phyloP scores from a whole-genome alignment of 2,888 invertebrate species.

The Macaria notata region DNA sequence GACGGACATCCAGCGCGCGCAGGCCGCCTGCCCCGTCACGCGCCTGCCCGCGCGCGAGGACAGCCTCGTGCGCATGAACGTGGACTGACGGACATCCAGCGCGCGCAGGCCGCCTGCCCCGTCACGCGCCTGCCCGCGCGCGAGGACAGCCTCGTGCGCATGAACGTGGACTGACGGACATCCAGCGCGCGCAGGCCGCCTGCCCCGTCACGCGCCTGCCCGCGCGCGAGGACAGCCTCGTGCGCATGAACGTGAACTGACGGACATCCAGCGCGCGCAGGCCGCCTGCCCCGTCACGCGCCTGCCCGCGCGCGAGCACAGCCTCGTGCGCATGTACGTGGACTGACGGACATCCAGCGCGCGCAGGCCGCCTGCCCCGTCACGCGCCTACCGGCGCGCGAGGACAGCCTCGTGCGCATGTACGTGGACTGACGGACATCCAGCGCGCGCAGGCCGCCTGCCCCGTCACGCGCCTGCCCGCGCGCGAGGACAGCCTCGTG shows the following conservation, averaged over 20 bases:
- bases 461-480: no score
- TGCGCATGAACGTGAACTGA: slow-evolving; percentile 83
- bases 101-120: slow-evolving; percentile 85
- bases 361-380: not conserved
- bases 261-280: slow-evolving; percentile 56
- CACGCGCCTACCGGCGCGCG: slow-evolving; percentile 39
- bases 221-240: slow-evolving; percentile 79
- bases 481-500: slow-evolving; percentile 82
- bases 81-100: slow-evolving; percentile 44
- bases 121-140: slow-evolving; percentile 88
- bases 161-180: slow-evolving; percentile 72
- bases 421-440: slow-evolving; percentile 62
- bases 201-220: no score
- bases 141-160: slow-evolving; percentile 84
- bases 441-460: not conserved
- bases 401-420: slow-evolving; percentile 84
- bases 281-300: slow-evolving; percentile 89
- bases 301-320: slow-evolving; percentile 85
- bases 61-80: slow-evolving; percentile 85
- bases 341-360: slow-evolving; percentile 30
- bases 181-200: not conserved
- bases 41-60: slow-evolving; percentile 62
- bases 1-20: slow-evolving; percentile 7
- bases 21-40: not conserved
- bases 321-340: slow-evolving; percentile 85